Evolutionary conservation across 2,888 invertebrate genomes (phyloP), one percentile per base, ranked within the genome.

Genomic region (Eupithecia subfuscata): DNA sequence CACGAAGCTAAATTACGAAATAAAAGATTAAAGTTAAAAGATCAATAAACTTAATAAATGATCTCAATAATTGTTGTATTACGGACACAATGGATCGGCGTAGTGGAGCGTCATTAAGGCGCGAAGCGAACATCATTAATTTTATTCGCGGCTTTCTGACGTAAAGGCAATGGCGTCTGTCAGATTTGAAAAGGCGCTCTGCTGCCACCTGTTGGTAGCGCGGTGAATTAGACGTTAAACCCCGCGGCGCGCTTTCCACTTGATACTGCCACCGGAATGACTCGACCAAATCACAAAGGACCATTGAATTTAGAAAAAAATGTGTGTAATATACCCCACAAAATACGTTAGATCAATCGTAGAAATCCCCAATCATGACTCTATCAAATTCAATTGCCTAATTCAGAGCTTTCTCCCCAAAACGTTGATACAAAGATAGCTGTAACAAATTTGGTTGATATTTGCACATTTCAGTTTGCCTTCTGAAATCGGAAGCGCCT

Each of bases 21-120:
- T 94, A 95, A 95, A 95, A 95, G 95, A 95, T 95, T 94, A 94
- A 68, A 94, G 90, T 94, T 94, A 94, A 95, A 94, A 94, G 94
- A 95, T 94, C 95, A 95, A 95, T 95, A 95, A 95, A 95, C 94
- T 94, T 95, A 94, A 95, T 94, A 95, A 95, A 95, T 95, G 94
- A 94, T 95, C 95, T 95, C 92, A 95, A 94, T 95, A 95, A 94
- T 95, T 94, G 95, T 95, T 95, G 93, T 93, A 95, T 94, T 95
- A 95, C 94, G 92, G 92, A 89, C 91, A 95, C 95, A 95, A 95
- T 95, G 93, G 94, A 91, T 92, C 93, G 94, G 94, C 94, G 90
- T 93, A 93, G 94, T 92, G 92, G 92, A 91, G 91, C 94, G 93
- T 93, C 94, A 95, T 94, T 94, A 95, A 93, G 94, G 92, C 92